Base-by-base conservation (phyloP, 2,113 vertebrate species). In the Ramphastos sulfuratus region DNA sequence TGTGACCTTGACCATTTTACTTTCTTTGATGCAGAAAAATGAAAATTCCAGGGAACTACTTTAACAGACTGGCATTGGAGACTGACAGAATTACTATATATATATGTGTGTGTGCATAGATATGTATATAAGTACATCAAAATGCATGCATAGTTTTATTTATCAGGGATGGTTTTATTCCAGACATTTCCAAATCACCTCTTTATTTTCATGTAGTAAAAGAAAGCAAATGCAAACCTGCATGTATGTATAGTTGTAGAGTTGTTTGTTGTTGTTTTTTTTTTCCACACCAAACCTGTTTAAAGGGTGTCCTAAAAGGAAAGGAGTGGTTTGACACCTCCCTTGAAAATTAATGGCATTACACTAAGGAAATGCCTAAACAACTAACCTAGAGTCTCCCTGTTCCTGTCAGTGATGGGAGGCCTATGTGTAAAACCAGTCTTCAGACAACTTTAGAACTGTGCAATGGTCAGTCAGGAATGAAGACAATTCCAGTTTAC, bases 401-500 rank as follows among this genome's bases (percentile, higher is more conserved):
- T 54, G 18, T 64, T 82, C 50, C 28, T 42, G 19, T 16, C 64
- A 48, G 15, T 42, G n/a, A 46, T 82, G 10, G 59, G 48, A 87
- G 31, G 33, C 39, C 25, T 73, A 6, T 12, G 28, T 35, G 25
- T 73, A 66, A 88, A 60, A 73, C 33, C n/a, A 33, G 7, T 33
- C 50, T 83, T 74, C 39, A 81, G 25, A 39, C 44, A 85, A 30
- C 15, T 30, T 56, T n/a, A 65, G 33, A 67, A 35, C 15, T 24
- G 7, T 65, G 46, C 13, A 9, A 6, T 28, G 11, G 64, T 61
- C 17, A 65, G 56, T 33, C 18, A 55, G 27, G 23, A 77, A 28
- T 12, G n/a, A 50, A 92, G 24, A 58, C 20, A 30, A 15, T 63
- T 21, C 2, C 0, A 0, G 24, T 73, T 33, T 37, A 7, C 19